Evolutionary conservation across 2,113 vertebrate species (phyloP).

Genomic region (Chroicocephalus ridibundus): DNA sequence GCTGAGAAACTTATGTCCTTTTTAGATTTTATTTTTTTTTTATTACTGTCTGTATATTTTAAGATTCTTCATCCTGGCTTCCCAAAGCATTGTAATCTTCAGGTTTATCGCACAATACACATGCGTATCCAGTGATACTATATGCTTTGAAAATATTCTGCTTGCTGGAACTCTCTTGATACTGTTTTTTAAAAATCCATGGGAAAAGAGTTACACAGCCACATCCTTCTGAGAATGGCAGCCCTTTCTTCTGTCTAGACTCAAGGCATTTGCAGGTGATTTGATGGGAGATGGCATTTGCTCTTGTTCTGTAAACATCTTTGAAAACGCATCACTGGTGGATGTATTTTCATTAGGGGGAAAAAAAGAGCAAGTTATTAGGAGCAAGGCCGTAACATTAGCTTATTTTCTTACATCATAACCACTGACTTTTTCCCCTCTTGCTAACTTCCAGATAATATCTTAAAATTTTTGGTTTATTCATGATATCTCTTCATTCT

Average conservation of each 20-base stretch:
- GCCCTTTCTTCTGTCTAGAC: conserved; percentile 13
- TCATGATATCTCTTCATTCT: not conserved
- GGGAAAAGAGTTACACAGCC: not conserved
- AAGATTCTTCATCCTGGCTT: not conserved
- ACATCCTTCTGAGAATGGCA: not conserved
- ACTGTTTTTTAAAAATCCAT: not conserved
- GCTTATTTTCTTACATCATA: not conserved
- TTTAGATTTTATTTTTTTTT: not conserved
- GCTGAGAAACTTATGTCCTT: not conserved
- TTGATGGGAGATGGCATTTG: conserved; percentile 31
- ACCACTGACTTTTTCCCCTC: not conserved
- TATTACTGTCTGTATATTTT: not conserved
- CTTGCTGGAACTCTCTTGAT: not conserved
- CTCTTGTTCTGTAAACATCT: not conserved
- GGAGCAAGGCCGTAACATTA: not conserved
- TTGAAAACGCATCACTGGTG: not conserved
- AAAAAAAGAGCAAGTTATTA: not conserved
- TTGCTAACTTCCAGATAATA: not conserved
- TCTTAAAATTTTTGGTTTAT: not conserved
- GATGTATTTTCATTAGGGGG: not conserved
- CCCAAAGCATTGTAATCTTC: not conserved
- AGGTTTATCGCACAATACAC: not conserved
- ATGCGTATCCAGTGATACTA: not conserved
- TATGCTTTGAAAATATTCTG: not conserved
- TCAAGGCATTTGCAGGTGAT: conserved; percentile 1